Base-by-base conservation (phyloP, 2,888 invertebrate species). In the Oxycera nigricornis region DNA sequence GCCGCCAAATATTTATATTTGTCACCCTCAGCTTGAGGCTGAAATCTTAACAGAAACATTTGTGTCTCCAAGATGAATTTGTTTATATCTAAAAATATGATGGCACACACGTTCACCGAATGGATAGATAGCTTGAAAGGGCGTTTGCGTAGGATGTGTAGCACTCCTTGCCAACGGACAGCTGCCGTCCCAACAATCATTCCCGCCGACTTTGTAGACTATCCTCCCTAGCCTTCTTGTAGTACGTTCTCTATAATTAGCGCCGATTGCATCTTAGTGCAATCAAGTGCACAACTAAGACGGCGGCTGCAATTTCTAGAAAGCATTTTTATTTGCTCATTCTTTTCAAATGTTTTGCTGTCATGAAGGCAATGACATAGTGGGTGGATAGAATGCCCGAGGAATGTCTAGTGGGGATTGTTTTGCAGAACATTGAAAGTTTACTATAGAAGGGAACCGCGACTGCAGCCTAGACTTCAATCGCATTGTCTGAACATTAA, bases 101-200 rank as follows among this genome's bases (percentile, higher is more conserved):
- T 39, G 0, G 7, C 9, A 39, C 39, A 50, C 50, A 50, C n/a
- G n/a, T n/a, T n/a, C n/a, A n/a, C n/a, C n/a, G n/a, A n/a, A n/a
- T n/a, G n/a, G n/a, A n/a, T n/a, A n/a, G n/a, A n/a, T n/a, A n/a
- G 1, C 2, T 11, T 22, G 6, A 30, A 24, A 59, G 59, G 28
- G 59, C 59, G 22, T 55, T 50, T 4, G 17, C 9, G 26, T 24
- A 24, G 14, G 14, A 1, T 55, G 17, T 24, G 6, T 30, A 30
- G 22, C 59, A 28, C 59, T n/a, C n/a, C n/a, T 30, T 28, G 59
- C 59, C 59, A 20, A 59, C n/a, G 11, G 59, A 59, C 59, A 59
- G 59, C 59, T 59, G n/a, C n/a, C n/a, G 59, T 59, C 59, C 59
- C 17, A 59, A 30, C 30, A 59, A 59, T 59, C 59, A 59, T 59